Conservation (phyloP, 2,888 invertebrate genomes). For the Seira sanloemensis region DNA sequence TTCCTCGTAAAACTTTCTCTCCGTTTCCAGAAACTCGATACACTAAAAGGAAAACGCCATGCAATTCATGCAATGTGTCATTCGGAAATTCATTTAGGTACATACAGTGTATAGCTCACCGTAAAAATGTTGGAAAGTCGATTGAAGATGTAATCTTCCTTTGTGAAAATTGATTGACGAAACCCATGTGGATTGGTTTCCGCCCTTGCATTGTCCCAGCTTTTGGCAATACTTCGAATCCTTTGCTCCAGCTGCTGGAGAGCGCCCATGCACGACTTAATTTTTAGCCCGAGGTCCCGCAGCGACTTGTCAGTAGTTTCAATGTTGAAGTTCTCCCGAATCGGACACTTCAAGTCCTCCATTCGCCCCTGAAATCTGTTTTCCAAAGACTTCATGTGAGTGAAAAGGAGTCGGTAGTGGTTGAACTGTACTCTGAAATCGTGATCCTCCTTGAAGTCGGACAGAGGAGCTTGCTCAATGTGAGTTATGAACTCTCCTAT, state of each 20-base stretch:
- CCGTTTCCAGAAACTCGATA: slow-evolving; percentile 42
- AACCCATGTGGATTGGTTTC: slow-evolving; percentile 43
- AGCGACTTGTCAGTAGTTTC: slow-evolving; percentile 23
- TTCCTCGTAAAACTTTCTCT: slow-evolving; percentile 33
- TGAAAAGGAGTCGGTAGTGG: slow-evolving; percentile 35
- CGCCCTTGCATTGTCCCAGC: slow-evolving; percentile 39
- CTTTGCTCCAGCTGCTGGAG: slow-evolving; percentile 35
- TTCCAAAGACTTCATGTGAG: slow-evolving; percentile 51
- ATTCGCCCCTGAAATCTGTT: neutral
- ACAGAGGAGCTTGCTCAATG: slow-evolving; percentile 42
- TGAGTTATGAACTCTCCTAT: slow-evolving; percentile 43
- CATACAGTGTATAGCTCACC: slow-evolving; percentile 1
- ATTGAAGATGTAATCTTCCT: slow-evolving; percentile 53
- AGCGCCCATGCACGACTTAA: slow-evolving; percentile 6
- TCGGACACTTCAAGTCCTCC: slow-evolving; percentile 30
- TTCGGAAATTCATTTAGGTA: too few relatives aligned
- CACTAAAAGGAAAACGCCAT: slow-evolving; percentile 24
- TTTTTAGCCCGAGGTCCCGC: slow-evolving; percentile 31
- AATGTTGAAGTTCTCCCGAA: slow-evolving; percentile 13
- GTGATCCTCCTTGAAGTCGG: slow-evolving; percentile 51
- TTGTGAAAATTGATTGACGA: slow-evolving; percentile 41
- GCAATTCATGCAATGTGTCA: too few relatives aligned
- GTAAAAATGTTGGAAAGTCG: slow-evolving; percentile 49
- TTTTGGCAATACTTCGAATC: slow-evolving; percentile 38
- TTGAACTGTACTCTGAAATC: slow-evolving; percentile 49